Evolutionary conservation across 1,140 invertebrate genomes (phyloP).

Genomic region (Drosophila prosaltans): DNA sequence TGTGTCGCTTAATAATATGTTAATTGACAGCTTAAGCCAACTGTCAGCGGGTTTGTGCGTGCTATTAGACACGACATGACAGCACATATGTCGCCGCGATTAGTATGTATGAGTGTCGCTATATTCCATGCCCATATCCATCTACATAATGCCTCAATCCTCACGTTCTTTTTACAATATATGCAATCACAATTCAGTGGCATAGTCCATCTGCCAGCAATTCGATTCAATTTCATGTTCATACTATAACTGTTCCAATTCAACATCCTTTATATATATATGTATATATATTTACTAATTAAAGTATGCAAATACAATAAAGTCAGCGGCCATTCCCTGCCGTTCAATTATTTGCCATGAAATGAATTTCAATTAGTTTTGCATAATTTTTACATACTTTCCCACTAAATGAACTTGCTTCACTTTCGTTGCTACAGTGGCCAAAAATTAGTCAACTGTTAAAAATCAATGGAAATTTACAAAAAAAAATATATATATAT

Average conservation of each 20-base stretch:
- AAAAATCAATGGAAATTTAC: too few species aligned
- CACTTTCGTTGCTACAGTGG: too few species aligned
- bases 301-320: slow-evolving; percentile 46
- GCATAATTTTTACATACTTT: slow-evolving; percentile 25
- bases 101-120: slow-evolving; percentile 26
- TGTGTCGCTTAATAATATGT: slow-evolving; percentile 54
- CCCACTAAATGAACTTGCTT: too few species aligned
- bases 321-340: slow-evolving; percentile 10
- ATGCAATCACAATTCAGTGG: background rate
- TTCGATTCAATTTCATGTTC: too few species aligned
- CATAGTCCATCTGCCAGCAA: background rate
- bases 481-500: too few species aligned
- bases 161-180: background rate
- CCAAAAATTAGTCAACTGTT: too few species aligned
- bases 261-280: background rate
- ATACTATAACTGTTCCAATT: background rate
- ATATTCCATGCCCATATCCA: background rate
- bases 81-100: slow-evolving; percentile 53
- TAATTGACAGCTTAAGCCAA: slow-evolving; percentile 60
- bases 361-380: slow-evolving; percentile 41
- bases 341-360: slow-evolving; percentile 6
- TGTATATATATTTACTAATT: slow-evolving; percentile 16
- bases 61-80: slow-evolving; percentile 44
- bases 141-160: background rate
- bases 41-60: slow-evolving; percentile 41